A percentile compares a stretch with the other conserved stretches of the same genome.
Conservation (phyloP, 2,888 invertebrate genomes). For the Papilio gigon region DNA sequence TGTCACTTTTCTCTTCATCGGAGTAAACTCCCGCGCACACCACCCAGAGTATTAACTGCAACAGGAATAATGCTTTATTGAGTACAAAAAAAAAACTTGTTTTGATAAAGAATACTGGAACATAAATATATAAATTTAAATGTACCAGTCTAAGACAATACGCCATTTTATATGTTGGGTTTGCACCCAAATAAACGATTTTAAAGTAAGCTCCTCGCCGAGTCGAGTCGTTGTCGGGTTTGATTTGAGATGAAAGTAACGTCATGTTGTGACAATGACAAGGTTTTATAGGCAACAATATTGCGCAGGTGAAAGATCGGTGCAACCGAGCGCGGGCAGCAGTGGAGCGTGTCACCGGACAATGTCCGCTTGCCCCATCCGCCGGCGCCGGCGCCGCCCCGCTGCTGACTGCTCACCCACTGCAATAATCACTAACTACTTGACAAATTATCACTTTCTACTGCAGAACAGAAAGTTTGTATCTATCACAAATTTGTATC, state of each 20-base stretch:
- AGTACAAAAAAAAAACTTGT: constrained; percentile 29
- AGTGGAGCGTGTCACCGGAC: constrained; percentile 77
- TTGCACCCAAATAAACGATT: constrained; percentile 65
- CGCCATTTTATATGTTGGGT: constrained; percentile 70
- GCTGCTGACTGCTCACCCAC: constrained; percentile 59
- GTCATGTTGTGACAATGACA: constrained; percentile 77
- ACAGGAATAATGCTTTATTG: constrained; percentile 48
- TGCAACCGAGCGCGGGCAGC: constrained; percentile 76
- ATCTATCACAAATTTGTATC: too few species aligned
- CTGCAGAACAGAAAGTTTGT: neutral
- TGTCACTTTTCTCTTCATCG: constrained; percentile 59
- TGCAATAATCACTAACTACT: constrained; percentile 46
- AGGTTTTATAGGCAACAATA: constrained; percentile 81
- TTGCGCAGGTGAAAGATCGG: constrained; percentile 82
- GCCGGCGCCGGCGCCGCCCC: constrained; percentile 44
- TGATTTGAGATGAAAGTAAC: constrained; percentile 79
- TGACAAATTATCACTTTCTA: constrained; percentile 35
- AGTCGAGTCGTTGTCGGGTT: constrained; percentile 72
- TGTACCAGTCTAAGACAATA: constrained; percentile 71
- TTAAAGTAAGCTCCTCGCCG: constrained; percentile 58
- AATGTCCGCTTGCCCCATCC: constrained; percentile 80
- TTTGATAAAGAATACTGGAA: constrained; percentile 20
- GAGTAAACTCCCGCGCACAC: constrained; percentile 68
- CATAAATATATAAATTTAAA: constrained; percentile 35
- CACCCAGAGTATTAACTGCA: constrained; percentile 74